These are phyloP conservation scores for Oscheius sp. DNA, from an alignment of 2,888 invertebrate species.

Conservation along the genomic window DNA sequence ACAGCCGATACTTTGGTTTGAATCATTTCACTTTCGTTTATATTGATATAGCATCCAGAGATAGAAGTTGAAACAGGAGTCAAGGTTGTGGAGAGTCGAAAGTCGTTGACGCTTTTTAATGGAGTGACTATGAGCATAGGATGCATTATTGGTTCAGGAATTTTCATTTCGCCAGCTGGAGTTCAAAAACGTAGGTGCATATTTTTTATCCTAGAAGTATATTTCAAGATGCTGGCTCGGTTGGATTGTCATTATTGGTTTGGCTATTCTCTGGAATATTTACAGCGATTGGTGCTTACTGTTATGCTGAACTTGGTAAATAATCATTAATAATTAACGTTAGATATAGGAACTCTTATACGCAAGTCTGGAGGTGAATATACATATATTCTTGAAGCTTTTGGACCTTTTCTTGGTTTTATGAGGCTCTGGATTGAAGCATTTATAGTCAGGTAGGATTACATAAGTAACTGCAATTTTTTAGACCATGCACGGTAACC, in stretches of 20 bases:
- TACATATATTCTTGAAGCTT: constrained; percentile 96
- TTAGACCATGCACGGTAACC: constrained; percentile 91
- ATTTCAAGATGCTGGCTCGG: constrained; percentile 80
- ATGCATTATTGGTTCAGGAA: constrained; percentile 71
- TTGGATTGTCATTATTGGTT: constrained; percentile 90
- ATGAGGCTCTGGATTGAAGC: constrained; percentile 97
- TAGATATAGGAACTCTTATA: constrained; percentile 46
- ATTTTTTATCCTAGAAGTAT: neutral
- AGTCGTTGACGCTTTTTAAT: constrained; percentile 67
- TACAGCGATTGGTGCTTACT: constrained; percentile 96
- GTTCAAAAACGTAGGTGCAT: constrained; percentile 65
- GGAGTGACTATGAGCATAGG: constrained; percentile 71
- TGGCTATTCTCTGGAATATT: constrained; percentile 93
- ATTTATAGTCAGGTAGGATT: constrained; percentile 79
- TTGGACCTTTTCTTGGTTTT: constrained; percentile 96
- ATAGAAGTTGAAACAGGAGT: too few species aligned
- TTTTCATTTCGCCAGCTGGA: constrained; percentile 71
- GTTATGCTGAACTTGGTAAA: constrained; percentile 94
- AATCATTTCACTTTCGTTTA: too few species aligned
- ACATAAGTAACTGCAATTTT: neutral
- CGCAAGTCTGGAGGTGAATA: constrained; percentile 84
- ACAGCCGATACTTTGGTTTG: too few species aligned
- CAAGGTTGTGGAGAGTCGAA: constrained; percentile 18
- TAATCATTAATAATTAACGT: constrained; percentile 74
- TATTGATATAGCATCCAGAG: too few species aligned